phyloP scores from a whole-genome alignment of 2,888 invertebrate species.

The Pristionchus exspectatus region DNA sequence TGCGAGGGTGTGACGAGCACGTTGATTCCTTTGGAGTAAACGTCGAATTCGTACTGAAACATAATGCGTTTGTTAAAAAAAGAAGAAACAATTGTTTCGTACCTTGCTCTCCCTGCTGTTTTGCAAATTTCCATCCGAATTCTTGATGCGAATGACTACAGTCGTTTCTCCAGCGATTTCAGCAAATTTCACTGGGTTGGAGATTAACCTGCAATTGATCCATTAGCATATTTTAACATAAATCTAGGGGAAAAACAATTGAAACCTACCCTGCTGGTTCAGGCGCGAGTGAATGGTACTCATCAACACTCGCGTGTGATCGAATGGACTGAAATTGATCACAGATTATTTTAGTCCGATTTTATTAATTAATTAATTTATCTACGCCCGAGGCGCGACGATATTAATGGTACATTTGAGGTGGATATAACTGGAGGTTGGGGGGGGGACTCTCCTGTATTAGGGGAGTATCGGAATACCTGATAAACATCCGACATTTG shows the following conservation, averaged over 20 bases:
- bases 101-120: constrained; percentile 51
- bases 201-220: constrained; percentile 59
- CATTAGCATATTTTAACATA: too few relatives aligned
- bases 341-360: too few relatives aligned
- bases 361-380: too few relatives aligned
- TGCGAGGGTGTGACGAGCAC: constrained; percentile 68
- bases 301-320: constrained; percentile 45
- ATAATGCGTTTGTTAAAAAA: too few relatives aligned
- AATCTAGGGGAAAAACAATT: too few relatives aligned
- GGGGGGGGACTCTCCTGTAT: too few relatives aligned
- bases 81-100: too few relatives aligned
- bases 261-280: constrained; percentile 57
- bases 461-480: too few relatives aligned
- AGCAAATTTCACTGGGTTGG: constrained; percentile 68
- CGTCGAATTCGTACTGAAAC: constrained; percentile 72
- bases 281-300: constrained; percentile 53
- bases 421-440: too few relatives aligned
- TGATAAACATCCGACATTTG: constrained; percentile 57
- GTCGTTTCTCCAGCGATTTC: constrained; percentile 64
- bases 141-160: constrained; percentile 64
- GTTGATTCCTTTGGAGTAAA: constrained; percentile 63
- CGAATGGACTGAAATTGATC: constrained; percentile 6
- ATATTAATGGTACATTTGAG: too few relatives aligned
- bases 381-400: too few relatives aligned
- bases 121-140: constrained; percentile 53